Conservation (phyloP, 2,113 vertebrate species). For the Ameiurus melas region DNA sequence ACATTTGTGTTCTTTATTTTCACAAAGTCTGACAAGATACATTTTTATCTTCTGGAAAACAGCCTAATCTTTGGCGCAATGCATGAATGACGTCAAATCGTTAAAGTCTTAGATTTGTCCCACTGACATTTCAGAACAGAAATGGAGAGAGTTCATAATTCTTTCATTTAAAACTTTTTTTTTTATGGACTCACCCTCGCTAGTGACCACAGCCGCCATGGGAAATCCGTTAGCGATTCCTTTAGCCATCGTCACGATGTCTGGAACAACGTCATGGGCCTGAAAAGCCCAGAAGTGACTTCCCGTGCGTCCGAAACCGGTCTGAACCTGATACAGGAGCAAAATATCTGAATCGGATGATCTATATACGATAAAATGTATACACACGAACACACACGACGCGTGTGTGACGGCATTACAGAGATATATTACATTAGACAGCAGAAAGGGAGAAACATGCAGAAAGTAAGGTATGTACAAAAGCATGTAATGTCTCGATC, state of each 20-base stretch:
- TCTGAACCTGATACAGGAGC: slow-evolving; percentile 82
- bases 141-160: background rate
- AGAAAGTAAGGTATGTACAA: background rate
- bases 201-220: slow-evolving; percentile 91
- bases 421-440: background rate
- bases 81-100: too few relatives aligned
- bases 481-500: background rate
- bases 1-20: background rate
- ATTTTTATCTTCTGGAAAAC: too few relatives aligned
- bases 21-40: too few relatives aligned
- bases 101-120: too few relatives aligned
- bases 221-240: slow-evolving; percentile 97
- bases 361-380: background rate
- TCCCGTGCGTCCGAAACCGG: slow-evolving; percentile 89
- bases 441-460: background rate
- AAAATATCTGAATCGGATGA: background rate
- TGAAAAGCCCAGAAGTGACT: slow-evolving; percentile 96
- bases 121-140: background rate
- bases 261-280: slow-evolving; percentile 83
- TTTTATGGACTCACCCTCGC: slow-evolving; percentile 73
- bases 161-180: background rate
- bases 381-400: background rate
- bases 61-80: too few relatives aligned
- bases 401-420: background rate
- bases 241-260: slow-evolving; percentile 94